Evolutionary conservation across 2,888 invertebrate species (phyloP), one percentile per base, ranked within the genome.

Genomic region (Meiosimyza platycephala): DNA sequence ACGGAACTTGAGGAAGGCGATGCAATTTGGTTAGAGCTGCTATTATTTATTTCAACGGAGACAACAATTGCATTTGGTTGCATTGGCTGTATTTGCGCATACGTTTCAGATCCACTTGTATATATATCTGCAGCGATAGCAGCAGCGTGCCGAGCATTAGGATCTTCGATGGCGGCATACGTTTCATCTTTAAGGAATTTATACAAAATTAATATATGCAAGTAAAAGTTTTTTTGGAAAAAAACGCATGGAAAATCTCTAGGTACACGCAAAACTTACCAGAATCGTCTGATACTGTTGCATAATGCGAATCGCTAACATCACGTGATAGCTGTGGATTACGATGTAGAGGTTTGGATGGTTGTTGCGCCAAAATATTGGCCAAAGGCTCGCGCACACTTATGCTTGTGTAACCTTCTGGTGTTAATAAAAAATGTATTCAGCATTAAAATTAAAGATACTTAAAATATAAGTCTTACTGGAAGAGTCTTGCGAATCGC

Each of bases 331-430:
- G 71, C 78, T 85, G 74, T 80, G 85, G 81, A 83, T 87, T 78
- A 72, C 84, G 83, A 75, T 85, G 83, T 75, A 88, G 88, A 72
- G 84, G 85, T 62, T 88, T 85, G 0, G 92, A 92, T 75, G 89
- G 88, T 13, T 84, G 85, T 85, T 92, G 91, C 65, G 92, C 92
- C 78, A 93, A 90, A 76, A 93, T 92, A 83, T 92, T 92, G 5
- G 95, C 94, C 75, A 96, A 88, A 1, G 96, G 96, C 85, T 96
- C 96, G 18, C 96, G 90, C 2, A 96, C 96, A 77, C 95, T 96
- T 79, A 96, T 96, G 83, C 95, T 95, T 0, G 96, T 96, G 85
- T 96, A 96, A 62, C 96, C 96, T 89, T 95, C 95, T 95, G 87
- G 47, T 59, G 50, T 22, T 48, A 11, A 73, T 70, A 57, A 28